Base-by-base conservation (phyloP, 2,888 invertebrate species). In the Gerris lacustris region DNA sequence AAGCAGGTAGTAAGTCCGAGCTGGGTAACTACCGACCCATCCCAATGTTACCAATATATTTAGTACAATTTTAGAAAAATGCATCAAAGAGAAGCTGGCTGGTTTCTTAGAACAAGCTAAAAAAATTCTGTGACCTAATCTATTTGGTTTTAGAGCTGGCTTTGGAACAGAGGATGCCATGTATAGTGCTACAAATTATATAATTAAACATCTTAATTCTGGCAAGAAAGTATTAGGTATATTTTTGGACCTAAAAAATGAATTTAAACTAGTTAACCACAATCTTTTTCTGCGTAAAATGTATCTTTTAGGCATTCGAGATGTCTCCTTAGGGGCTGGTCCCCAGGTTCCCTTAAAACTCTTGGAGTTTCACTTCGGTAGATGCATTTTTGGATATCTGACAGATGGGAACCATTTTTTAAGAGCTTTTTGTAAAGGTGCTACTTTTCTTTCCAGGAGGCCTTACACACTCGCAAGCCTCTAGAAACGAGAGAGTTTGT, bases 231-330 rank as follows among this genome's bases (percentile, higher is more conserved):
- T 47, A 7, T 7, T 47, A 11, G 11, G 47, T 18, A n/a, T 69
- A n/a, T 71, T 69, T 69, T 45, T 70, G 18, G 70, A 72, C 45
- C 45, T 72, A n/a, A 70, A 70, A 15, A 70, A 72, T 43, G 68
- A 70, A 6, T 72, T 72, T 70, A 70, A 72, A 44, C 62, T 67
- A 55, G 45, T 72, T 5, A 45, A 70, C 45, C 67, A 68, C 31
- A 18, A 17, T 5, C 70, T 63, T 43, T 18, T 72, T 31, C 47
- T 70, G 18, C 31, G 44, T 44, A 70, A 67, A 69, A 44, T 72
- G 67, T 43, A 45, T 68, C 17, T 47, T 70, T 6, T 67, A 15
- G 72, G 72, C 55, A 63, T 67, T 44, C 18, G 63, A 7, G 69
- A n/a, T n/a, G n/a, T n/a, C n/a, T n/a, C n/a, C n/a, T n/a, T n/a